Percentiles rank a stretch among this genome's conserved stretches.
phyloP scores from a whole-genome alignment of 53 echinoderm and acorn worm genomes.

The Mesocentrotus franciscanus region DNA sequence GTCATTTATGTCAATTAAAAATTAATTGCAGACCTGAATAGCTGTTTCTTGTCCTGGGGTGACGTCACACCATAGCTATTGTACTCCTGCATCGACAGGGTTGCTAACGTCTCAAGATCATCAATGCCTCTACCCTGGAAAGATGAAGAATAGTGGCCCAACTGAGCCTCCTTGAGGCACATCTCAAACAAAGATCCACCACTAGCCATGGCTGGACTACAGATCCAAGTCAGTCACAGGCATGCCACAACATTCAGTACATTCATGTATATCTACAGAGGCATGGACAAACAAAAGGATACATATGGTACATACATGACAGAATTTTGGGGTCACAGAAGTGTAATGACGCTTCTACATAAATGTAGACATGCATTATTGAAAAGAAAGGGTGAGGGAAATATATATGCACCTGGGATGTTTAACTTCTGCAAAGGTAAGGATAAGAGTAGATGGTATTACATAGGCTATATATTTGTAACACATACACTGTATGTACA shows the following conservation, averaged over 20 bases:
- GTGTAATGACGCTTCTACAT: background rate
- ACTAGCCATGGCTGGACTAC: conserved; percentile 28
- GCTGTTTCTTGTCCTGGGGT: conserved; percentile 79
- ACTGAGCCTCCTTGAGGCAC: conserved; percentile 81
- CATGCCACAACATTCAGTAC: background rate
- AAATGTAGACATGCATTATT: background rate
- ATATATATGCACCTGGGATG: no score
- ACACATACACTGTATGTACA: no score
- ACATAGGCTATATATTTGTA: no score
- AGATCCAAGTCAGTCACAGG: background rate
- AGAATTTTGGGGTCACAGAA: no score
- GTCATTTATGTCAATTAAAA: background rate
- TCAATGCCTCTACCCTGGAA: conserved; percentile 73
- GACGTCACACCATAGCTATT: conserved; percentile 74
- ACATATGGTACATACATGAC: background rate
- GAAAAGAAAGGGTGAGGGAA: no score
- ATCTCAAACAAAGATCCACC: conserved; percentile 41
- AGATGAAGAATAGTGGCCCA: conserved; percentile 77
- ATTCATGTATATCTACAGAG: background rate
- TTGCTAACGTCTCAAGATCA: conserved; percentile 70
- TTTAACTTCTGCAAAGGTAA: no score
- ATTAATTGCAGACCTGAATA: conserved; percentile 58
- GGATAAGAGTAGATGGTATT: no score
- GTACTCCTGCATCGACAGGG: conserved; percentile 82
- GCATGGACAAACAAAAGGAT: background rate